These are phyloP conservation scores for Marmota flaviventris DNA, from an alignment of 2,113 vertebrate genomes.

Conservation along the genomic window DNA sequence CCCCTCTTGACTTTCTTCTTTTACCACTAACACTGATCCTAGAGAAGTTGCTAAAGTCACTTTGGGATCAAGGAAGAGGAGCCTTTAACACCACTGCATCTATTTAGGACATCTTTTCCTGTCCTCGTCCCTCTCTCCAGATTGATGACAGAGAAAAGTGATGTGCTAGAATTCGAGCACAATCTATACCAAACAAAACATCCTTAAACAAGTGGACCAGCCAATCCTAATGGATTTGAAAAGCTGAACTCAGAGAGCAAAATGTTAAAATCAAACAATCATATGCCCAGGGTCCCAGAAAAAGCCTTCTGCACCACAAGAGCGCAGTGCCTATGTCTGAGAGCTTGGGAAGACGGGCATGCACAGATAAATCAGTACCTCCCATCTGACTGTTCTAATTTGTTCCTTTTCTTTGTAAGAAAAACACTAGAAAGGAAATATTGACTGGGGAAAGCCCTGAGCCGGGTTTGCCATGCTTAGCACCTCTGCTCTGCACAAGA, in stretches of 20 bases:
- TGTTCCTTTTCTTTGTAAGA: background rate
- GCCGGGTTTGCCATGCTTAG: background rate
- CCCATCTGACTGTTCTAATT: too few species aligned
- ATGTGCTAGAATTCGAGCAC: background rate
- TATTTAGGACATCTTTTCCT: background rate
- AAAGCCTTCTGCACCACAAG: background rate
- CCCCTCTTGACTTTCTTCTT: background rate
- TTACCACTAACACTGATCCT: background rate
- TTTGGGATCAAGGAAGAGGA: background rate
- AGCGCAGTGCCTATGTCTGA: too few species aligned
- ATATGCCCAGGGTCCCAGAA: background rate
- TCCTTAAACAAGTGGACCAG: background rate
- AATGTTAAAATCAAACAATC: background rate
- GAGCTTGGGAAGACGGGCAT: rapidly evolving
- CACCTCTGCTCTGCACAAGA: too few species aligned
- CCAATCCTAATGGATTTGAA: background rate
- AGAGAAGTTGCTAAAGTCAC: background rate
- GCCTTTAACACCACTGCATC: background rate
- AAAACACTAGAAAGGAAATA: background rate
- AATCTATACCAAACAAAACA: background rate
- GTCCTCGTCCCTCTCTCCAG: background rate
- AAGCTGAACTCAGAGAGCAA: background rate
- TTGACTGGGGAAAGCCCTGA: too few species aligned
- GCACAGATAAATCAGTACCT: background rate
- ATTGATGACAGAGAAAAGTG: background rate